Base-by-base conservation (phyloP, 1,140 invertebrate species). In the Formica selysi region DNA sequence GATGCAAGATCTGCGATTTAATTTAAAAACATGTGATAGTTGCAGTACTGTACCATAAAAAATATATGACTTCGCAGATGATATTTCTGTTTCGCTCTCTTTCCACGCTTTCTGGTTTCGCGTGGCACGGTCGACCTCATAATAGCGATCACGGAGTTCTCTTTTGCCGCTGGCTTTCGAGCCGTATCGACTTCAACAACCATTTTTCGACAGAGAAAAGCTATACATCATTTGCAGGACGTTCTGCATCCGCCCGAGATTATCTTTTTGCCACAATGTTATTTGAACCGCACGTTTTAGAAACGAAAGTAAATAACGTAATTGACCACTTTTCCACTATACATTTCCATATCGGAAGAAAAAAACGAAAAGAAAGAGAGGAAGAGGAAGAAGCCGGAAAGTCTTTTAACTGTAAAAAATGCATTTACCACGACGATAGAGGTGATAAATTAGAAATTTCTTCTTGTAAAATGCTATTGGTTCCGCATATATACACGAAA, bases 131-230 rank as follows among this genome's bases (percentile, higher is more conserved):
- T 32, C 51, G 51, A 54, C 38, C 26, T 73, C 54, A 54, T 57
- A 83, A 81, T 73, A 44, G 41, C 38, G 38, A 81, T 62, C 79
- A 74, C 79, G 54, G 38, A 73, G 68, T 29, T 71, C 79, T 83
- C 68, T 83, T 83, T 83, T 74, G 79, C 79, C 22, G 67, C 54
- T 83, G 68, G 54, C 16, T 61, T 57, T 38, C 54, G 68, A 83
- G 68, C 79, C 68, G 79, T 83, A 54, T 83, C 79, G 79, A 83
- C 68, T 68, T 83, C 68, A 68, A 38, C 44, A 32, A 44, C 2
- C 54, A 68, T 29, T 83, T 83, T 48, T 41, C 68, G 38, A 83
- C 26, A 54, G 11, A 80, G 64, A 19, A 74, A 29, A 44, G 38
- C n/a, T 29, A 13, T 83, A 61, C 26, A 74, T 83, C 38, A 83